These are phyloP conservation scores for Antheraea pernyi DNA, from an alignment of 1,140 invertebrate species.

Conservation along the genomic window DNA sequence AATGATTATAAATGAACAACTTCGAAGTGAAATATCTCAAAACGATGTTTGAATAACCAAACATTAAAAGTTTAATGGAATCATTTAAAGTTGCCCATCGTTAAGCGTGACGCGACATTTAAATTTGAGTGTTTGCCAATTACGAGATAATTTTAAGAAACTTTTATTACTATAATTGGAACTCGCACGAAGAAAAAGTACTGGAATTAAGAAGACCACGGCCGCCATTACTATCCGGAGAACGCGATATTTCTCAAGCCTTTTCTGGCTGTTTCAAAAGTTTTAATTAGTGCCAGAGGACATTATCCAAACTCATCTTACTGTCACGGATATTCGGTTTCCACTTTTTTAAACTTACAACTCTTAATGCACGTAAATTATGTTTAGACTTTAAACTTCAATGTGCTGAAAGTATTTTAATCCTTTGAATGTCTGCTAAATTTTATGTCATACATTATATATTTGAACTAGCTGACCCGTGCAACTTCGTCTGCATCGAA, in stretches of 20 bases:
- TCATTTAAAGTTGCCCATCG: not conserved
- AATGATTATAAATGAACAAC: not conserved
- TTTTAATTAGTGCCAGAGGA: constrained; percentile 78
- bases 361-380: not conserved
- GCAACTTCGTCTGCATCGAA: too few species aligned
- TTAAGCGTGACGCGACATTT: not conserved
- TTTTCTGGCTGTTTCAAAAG: constrained; percentile 68
- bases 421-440: too few species aligned
- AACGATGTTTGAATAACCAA: not conserved
- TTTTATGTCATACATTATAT: too few species aligned
- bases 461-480: too few species aligned
- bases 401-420: too few species aligned
- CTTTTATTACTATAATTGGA: constrained; percentile 58
- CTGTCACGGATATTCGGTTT: constrained; percentile 43
- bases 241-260: constrained; percentile 75
- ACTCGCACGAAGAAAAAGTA: constrained; percentile 57
- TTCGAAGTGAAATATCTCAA: not conserved
- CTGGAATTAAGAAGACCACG: constrained; percentile 57
- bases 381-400: not conserved
- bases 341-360: not conserved
- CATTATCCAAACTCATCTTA: constrained; percentile 66
- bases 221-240: constrained; percentile 65
- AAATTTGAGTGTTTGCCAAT: constrained; percentile 8
- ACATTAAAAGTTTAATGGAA: not conserved
- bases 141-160: constrained; percentile 9